Conservation (phyloP, 2,113 vertebrate genomes). For the Zosterops pallidus region DNA sequence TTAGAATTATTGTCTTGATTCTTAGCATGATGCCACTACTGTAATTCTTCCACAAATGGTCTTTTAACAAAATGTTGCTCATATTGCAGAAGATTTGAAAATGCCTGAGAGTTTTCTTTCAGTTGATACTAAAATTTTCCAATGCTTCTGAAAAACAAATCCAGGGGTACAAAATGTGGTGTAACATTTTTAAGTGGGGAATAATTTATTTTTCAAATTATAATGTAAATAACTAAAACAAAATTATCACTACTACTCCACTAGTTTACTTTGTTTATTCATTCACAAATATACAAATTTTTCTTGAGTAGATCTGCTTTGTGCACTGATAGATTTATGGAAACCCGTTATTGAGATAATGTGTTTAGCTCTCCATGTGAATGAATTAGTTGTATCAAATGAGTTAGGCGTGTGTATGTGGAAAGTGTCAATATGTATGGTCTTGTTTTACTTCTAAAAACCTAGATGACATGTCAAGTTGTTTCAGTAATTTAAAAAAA, state of each 20-base stretch:
- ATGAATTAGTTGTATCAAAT: neutral
- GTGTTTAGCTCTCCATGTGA: neutral
- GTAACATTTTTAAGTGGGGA: neutral
- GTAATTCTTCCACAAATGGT: neutral
- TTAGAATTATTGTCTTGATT: neutral
- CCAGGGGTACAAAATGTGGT: rapidly evolving
- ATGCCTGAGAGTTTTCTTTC: neutral
- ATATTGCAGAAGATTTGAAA: neutral
- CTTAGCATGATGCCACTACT: neutral
- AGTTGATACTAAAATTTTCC: neutral
- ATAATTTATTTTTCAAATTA: neutral
- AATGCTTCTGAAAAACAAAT: neutral
- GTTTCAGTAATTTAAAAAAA: neutral
- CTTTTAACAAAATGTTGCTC: neutral
- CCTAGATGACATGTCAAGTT: neutral
- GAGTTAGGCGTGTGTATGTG: neutral
- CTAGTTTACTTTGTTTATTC: neutral
- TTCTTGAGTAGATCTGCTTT: neutral
- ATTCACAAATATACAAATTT: neutral
- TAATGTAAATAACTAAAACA: neutral
- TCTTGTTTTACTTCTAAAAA: neutral
- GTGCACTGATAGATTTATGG: neutral
- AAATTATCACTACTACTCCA: neutral
- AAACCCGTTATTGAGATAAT: neutral
- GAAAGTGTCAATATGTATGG: neutral